Percentiles rank a stretch among this genome's conserved stretches.
phyloP scores from a whole-genome alignment of 1,140 invertebrate genomes.

The Drosophila jambulina region DNA sequence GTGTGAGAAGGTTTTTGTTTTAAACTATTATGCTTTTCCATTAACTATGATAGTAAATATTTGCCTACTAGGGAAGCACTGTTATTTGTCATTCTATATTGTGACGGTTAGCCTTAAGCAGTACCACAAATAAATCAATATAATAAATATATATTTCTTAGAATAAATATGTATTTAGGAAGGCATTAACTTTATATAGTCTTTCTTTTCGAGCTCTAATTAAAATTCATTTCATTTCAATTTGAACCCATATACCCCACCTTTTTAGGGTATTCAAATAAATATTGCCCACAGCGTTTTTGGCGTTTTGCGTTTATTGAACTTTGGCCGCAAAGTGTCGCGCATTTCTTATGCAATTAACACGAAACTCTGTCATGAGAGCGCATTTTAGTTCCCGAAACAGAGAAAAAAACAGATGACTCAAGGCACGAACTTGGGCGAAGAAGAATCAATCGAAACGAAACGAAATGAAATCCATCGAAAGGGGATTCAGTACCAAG shows the following conservation, averaged over 20 bases:
- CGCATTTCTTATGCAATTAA: conserved; percentile 79
- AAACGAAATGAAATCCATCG: conserved; percentile 27
- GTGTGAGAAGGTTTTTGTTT: neutral
- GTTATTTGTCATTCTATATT: neutral
- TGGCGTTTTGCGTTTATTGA: conserved; percentile 74
- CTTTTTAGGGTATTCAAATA: conserved; percentile 18
- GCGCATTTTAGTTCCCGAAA: conserved; percentile 15
- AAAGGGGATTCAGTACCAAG: conserved; percentile 14
- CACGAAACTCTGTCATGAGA: conserved; percentile 55
- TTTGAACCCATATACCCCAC: neutral
- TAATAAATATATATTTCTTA: neutral
- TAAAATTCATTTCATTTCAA: neutral
- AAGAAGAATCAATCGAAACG: conserved; percentile 25
- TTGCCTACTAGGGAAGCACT: neutral
- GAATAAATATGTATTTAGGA: neutral
- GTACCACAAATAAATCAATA: neutral
- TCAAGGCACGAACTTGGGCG: conserved; percentile 70
- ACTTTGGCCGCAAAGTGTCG: conserved; percentile 61
- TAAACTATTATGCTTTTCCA: neutral
- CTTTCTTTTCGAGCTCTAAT: neutral
- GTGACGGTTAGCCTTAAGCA: no score
- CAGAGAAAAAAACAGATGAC: conserved; percentile 64
- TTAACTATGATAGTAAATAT: neutral
- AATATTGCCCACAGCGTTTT: conserved; percentile 14
- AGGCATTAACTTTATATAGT: neutral